These are phyloP conservation scores for Corynorhinus townsendii DNA, from an alignment of 2,113 vertebrate species.

Conservation along the genomic window DNA sequence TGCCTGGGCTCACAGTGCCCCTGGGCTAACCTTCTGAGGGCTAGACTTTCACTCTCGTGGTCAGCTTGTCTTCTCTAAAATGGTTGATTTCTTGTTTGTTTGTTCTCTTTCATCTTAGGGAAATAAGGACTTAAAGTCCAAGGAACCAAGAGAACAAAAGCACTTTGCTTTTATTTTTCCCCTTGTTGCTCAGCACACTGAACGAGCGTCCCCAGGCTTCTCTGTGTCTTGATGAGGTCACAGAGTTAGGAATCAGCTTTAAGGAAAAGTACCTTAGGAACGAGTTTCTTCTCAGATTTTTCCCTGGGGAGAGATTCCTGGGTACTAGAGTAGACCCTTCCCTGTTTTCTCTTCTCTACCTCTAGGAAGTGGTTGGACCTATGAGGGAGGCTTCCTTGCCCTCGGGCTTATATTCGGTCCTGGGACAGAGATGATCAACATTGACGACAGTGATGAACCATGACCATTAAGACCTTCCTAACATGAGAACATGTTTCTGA, in stretches of 20 bases:
- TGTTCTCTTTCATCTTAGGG: not conserved
- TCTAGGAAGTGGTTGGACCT: not conserved
- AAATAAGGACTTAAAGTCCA: not conserved
- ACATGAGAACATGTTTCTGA: not conserved
- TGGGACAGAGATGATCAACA: not conserved
- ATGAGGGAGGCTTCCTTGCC: not conserved
- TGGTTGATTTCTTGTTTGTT: not conserved
- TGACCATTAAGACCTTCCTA: not conserved
- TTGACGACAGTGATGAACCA: not conserved
- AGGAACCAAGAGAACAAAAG: not conserved
- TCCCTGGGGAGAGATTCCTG: not conserved
- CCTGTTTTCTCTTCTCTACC: not conserved
- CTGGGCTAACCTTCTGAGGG: not conserved
- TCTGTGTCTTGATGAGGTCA: not conserved
- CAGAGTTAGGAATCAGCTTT: not conserved
- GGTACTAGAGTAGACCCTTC: too few relatives aligned
- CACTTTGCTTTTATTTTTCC: not conserved
- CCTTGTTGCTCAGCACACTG: not conserved
- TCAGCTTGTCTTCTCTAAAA: not conserved
- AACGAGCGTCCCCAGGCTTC: not conserved
- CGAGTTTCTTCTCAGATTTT: not conserved
- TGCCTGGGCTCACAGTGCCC: not conserved
- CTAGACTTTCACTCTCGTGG: not conserved
- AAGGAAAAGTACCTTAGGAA: not conserved
- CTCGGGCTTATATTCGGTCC: not conserved